Percentiles rank a stretch among this genome's conserved stretches.
Conservation (phyloP, 2,888 invertebrate species). For the Melitaea athalia region DNA sequence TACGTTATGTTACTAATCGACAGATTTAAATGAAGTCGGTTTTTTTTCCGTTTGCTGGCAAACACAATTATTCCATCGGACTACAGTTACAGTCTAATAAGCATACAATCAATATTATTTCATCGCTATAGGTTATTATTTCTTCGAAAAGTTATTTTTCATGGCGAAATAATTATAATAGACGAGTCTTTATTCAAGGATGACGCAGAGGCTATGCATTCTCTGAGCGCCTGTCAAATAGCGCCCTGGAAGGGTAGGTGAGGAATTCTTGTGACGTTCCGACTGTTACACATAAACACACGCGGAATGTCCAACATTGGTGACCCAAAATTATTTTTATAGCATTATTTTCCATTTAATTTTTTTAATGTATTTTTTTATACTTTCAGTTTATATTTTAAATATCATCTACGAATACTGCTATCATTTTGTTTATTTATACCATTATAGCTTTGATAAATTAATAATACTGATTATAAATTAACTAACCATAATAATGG, state of each 20-base stretch:
- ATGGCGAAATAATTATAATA: constrained; percentile 8
- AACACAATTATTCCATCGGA: no score
- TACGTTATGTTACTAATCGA: no score
- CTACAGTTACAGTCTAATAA: no score
- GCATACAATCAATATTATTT: not conserved
- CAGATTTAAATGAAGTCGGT: no score
- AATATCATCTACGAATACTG: no score
- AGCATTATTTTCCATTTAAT: not conserved
- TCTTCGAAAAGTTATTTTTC: not conserved
- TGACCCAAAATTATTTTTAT: constrained; percentile 1
- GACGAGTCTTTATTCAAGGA: constrained; percentile 22
- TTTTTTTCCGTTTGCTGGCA: no score
- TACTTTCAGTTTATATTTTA: no score
- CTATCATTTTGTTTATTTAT: no score
- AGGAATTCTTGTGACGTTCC: constrained; percentile 49
- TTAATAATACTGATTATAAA: not conserved
- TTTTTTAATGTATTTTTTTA: no score
- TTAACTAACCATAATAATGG: not conserved
- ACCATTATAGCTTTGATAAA: no score
- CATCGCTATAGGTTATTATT: not conserved
- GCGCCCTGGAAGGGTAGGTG: constrained; percentile 39
- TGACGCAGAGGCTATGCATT: constrained; percentile 44
- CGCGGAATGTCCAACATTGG: not conserved
- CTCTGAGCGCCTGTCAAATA: constrained; percentile 46
- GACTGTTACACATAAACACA: constrained; percentile 15